Base-by-base conservation (phyloP, 92 coral and sea anemone species). In the Zoanthus solanderi region DNA sequence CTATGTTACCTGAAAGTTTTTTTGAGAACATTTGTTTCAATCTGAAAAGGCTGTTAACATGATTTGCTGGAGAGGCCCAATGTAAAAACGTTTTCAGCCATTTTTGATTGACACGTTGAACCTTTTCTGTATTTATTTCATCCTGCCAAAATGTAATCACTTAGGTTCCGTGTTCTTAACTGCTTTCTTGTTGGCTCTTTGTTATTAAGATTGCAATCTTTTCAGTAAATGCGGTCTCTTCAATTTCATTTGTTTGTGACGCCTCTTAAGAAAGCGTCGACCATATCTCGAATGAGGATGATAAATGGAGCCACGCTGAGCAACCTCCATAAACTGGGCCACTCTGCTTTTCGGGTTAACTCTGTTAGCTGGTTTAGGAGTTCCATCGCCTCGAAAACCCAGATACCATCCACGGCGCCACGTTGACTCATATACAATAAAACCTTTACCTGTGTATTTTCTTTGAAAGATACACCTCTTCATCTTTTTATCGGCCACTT, bases 241-340 rank as follows among this genome's bases (percentile, higher is more conserved):
- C 6, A 81, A 23, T 45, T 32, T 79, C 4, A 9, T 72, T 29
- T 61, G 17, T 54, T 50, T 81, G 0, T 10, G 75, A 2, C 30
- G 75, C 44, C 74, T 28, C 28, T 56, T 67, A 6, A 65, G 75
- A 15, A 65, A 50, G n/a, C 85, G 85, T 15, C 84, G 74, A 31
- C 46, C 75, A 46, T 11, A 68, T 28, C 61, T 65, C 42, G 58
- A 14, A 1, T 29, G n/a, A 14, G 82, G 82, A 77, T 77, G 82
- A 28, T 81, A 6, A n/a, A 73, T 28, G 0, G 75, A 65, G 14
- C 75, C 6, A n/a, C 57, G 31, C 18, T 44, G 58, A 5, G 52
- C 85, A 0, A 67, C 46, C 75, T 65, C 85, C 75, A 81, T 66
- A 81, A 81, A 81, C 46, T 81, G 85, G 28, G 85, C 85, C 0